phyloP scores from a whole-genome alignment of 2,797 vertebrate species.

The Ispidina lecontei region DNA sequence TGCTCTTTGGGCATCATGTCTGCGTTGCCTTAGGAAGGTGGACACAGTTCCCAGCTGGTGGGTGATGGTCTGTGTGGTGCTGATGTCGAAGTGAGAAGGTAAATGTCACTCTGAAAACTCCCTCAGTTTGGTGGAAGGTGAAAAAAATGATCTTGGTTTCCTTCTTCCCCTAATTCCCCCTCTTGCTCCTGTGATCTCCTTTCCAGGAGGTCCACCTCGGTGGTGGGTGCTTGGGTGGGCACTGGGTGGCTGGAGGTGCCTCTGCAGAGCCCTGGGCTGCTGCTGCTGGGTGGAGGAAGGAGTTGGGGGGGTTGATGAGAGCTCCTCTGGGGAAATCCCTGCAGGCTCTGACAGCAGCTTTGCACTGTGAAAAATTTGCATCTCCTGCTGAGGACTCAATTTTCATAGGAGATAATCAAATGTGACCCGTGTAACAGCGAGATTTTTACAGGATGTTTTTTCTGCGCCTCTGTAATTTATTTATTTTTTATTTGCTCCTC shows the following conservation, averaged over 20 bases:
- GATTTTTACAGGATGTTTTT: conserved; percentile 12
- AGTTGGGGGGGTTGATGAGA: background rate
- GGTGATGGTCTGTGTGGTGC: background rate
- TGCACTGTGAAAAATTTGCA: conserved; percentile 12
- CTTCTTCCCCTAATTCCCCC: background rate
- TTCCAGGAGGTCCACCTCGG: background rate
- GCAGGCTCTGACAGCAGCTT: conserved; percentile 15
- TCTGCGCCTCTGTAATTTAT: background rate
- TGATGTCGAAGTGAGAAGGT: background rate
- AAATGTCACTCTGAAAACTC: background rate
- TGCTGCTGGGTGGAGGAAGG: background rate
- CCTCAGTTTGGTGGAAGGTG: background rate
- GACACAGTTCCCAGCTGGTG: accelerated
- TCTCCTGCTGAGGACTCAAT: conserved; percentile 39
- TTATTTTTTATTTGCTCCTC: background rate
- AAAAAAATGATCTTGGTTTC: background rate
- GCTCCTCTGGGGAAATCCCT: background rate
- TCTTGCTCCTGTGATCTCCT: background rate
- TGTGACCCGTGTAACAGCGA: background rate
- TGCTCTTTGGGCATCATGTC: accelerated
- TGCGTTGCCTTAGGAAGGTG: background rate
- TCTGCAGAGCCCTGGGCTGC: background rate
- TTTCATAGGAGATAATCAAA: conserved; percentile 51
- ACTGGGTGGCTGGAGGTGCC: background rate
- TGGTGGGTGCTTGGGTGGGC: background rate